A percentile compares a stretch with the other conserved stretches of the same genome.
phyloP scores from a whole-genome alignment of 2,888 invertebrate species.

The Papilio demoleus region DNA sequence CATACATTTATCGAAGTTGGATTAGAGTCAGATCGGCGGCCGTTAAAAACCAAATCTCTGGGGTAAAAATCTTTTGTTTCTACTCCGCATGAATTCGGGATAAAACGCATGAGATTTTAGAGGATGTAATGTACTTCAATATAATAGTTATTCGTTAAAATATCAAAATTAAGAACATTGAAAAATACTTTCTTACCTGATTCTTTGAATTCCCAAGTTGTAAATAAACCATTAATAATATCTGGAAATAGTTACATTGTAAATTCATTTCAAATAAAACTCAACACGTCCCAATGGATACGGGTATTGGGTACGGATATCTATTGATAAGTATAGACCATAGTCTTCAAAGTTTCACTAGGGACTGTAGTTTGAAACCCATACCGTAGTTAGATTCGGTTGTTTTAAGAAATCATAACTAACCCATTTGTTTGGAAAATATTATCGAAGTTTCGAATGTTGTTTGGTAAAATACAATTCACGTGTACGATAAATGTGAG shows the following conservation, averaged over 20 bases:
- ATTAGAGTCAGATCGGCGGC: no score
- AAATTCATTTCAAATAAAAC: conserved; percentile 20
- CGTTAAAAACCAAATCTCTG: no score
- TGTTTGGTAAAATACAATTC: conserved; percentile 8
- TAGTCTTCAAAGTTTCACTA: not conserved
- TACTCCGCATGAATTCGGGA: no score
- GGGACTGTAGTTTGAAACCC: not conserved
- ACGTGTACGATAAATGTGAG: not conserved
- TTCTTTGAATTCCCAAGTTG: not conserved
- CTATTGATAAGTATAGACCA: not conserved
- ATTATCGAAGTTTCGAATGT: conserved; percentile 6
- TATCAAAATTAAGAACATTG: not conserved
- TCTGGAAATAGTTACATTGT: conserved; percentile 6
- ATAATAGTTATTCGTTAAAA: no score
- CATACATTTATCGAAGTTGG: no score
- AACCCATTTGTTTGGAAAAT: conserved; percentile 31
- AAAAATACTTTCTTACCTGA: conserved; percentile 22
- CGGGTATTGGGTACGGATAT: not conserved
- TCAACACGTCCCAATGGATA: not conserved
- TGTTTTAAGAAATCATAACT: not conserved
- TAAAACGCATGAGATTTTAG: no score
- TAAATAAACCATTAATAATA: conserved; percentile 23
- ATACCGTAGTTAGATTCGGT: not conserved
- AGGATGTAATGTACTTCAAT: no score
- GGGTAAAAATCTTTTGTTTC: no score